These are phyloP conservation scores for Calliphora vicina DNA, from an alignment of 1,140 invertebrate genomes.

Conservation along the genomic window DNA sequence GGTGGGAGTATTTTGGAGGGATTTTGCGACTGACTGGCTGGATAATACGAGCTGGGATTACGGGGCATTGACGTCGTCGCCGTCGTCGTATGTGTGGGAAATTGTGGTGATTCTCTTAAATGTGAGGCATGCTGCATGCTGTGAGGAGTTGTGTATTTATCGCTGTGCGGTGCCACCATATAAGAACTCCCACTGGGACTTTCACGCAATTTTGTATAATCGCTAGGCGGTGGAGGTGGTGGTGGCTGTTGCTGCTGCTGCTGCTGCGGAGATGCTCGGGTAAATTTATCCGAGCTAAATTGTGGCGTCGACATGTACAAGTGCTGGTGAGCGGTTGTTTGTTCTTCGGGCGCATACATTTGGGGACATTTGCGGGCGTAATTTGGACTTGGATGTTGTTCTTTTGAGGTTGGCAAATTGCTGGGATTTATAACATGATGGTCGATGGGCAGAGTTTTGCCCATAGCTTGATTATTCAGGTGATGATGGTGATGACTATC, in stretches of 20 bases:
- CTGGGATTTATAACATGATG: slow-evolving; percentile 55
- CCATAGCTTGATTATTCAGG: slow-evolving; percentile 2
- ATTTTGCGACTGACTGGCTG: background rate
- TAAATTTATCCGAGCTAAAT: slow-evolving; percentile 56
- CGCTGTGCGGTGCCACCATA: background rate
- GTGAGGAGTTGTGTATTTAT: slow-evolving; percentile 1
- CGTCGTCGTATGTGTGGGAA: background rate
- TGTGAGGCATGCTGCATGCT: background rate
- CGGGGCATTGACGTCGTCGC: background rate
- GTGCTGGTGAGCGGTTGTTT: slow-evolving; percentile 43
- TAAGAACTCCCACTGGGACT: slow-evolving; percentile 17
- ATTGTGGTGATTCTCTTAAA: slow-evolving; percentile 10
- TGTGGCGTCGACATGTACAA: slow-evolving; percentile 57
- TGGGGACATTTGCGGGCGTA: slow-evolving; percentile 58
- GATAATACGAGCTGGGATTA: background rate
- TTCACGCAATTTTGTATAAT: slow-evolving; percentile 2
- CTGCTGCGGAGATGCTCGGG: slow-evolving; percentile 36
- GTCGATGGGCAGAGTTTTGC: background rate
- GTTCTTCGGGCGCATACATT: slow-evolving; percentile 42
- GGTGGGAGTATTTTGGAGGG: slow-evolving; percentile 32
- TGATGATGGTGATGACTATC: background rate
- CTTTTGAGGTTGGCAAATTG: slow-evolving; percentile 48
- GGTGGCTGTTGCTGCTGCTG: background rate
- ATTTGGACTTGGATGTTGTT: slow-evolving; percentile 56
- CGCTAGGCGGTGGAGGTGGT: background rate